Conservation (phyloP, 2,113 vertebrate genomes). For the Crotophaga sulcirostris region DNA sequence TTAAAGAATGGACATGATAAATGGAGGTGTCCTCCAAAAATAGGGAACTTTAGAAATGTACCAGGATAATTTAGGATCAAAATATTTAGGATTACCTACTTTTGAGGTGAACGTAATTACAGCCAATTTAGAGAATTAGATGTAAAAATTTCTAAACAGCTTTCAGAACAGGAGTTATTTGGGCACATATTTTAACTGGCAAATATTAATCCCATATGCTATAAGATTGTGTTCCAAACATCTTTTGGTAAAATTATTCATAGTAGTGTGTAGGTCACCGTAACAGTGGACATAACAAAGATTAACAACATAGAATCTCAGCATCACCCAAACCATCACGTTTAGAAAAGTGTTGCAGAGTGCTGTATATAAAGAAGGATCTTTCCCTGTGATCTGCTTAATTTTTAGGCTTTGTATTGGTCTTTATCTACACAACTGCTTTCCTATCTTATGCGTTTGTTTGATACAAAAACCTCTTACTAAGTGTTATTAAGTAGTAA, state of each 20-base stretch:
- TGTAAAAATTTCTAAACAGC: not conserved
- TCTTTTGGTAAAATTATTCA: not conserved
- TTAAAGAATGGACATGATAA: not conserved
- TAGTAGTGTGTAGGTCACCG: not conserved
- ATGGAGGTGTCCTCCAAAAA: not conserved
- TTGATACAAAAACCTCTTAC: not conserved
- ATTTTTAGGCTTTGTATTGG: not conserved
- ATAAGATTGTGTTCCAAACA: not conserved
- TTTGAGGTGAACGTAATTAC: not conserved
- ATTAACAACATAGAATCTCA: not conserved
- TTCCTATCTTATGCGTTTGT: not conserved
- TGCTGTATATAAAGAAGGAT: not conserved
- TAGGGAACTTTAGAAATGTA: rapidly evolving
- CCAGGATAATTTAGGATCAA: not conserved
- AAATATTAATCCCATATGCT: not conserved
- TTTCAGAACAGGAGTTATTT: not conserved
- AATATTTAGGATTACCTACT: not conserved
- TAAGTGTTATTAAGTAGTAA: not conserved
- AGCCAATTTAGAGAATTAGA: not conserved
- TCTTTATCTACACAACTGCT: not conserved
- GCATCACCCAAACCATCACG: not conserved
- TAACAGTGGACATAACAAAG: not conserved
- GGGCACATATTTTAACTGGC: not conserved
- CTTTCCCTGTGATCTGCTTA: not conserved
- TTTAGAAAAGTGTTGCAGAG: not conserved